Percentiles rank a stretch among this genome's conserved stretches.
These are phyloP conservation scores for Eudyptes chrysolophus DNA, from an alignment of 2,113 vertebrate genomes.

Conservation along the genomic window DNA sequence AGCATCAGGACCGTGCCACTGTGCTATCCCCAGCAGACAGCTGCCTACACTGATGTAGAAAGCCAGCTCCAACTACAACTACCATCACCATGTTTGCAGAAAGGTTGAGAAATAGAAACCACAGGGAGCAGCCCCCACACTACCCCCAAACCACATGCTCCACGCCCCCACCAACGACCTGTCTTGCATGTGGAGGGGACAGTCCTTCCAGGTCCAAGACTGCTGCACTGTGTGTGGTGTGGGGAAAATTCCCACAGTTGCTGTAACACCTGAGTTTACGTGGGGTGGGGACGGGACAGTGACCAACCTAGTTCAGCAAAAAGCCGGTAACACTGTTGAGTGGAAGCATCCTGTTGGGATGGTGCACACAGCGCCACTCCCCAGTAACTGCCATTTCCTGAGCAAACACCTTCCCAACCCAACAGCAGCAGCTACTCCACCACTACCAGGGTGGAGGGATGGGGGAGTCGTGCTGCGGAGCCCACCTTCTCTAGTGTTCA, in stretches of 20 bases:
- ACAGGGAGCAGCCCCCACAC: background rate
- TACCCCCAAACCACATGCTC: too few relatives aligned
- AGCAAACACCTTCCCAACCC: background rate
- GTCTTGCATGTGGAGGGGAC: background rate
- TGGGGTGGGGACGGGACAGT: rapidly evolving
- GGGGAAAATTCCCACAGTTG: background rate
- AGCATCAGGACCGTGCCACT: background rate
- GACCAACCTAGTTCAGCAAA: background rate
- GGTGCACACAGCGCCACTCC: background rate
- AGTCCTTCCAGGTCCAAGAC: background rate
- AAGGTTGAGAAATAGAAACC: background rate
- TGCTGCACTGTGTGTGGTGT: background rate
- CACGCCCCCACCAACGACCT: background rate
- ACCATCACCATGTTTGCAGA: background rate
- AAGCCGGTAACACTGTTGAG: background rate
- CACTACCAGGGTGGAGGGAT: too few relatives aligned
- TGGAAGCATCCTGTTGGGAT: background rate
- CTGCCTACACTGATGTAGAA: background rate
- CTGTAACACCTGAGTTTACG: background rate
- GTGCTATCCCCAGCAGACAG: background rate
- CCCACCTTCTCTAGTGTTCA: background rate
- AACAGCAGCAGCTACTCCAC: background rate
- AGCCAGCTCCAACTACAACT: background rate
- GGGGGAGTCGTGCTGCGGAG: rapidly evolving
- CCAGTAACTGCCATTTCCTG: background rate